A percentile compares a stretch with the other conserved stretches of the same genome.
phyloP scores from a whole-genome alignment of 2,888 invertebrate genomes.

The Cartodere bifasciata region DNA sequence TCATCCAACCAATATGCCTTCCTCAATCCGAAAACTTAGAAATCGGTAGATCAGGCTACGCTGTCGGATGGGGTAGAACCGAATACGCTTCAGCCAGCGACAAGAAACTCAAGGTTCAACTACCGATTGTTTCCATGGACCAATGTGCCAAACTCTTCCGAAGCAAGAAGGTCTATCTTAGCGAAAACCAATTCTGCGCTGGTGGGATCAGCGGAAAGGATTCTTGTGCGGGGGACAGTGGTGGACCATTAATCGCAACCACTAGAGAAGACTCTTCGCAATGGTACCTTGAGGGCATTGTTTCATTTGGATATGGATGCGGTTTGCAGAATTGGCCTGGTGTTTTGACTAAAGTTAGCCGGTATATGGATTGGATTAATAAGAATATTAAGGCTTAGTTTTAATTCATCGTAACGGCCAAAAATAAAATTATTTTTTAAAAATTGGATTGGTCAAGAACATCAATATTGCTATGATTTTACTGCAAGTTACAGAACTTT shows the following conservation, averaged over 20 bases:
- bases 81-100: conserved; percentile 37
- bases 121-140: conserved; percentile 33
- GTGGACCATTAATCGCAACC: conserved; percentile 59
- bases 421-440: too few species aligned
- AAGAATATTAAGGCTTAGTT: conserved; percentile 25
- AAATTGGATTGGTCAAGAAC: too few species aligned
- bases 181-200: conserved; percentile 26
- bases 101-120: conserved; percentile 38
- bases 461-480: too few species aligned
- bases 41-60: conserved; percentile 36
- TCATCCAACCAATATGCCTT: conserved; percentile 47
- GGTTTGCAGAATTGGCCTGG: conserved; percentile 28
- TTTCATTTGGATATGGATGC: conserved; percentile 45
- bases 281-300: conserved; percentile 52
- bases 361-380: conserved; percentile 48
- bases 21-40: conserved; percentile 34
- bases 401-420: too few species aligned
- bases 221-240: conserved; percentile 64
- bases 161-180: conserved; percentile 18
- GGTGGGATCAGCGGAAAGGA: conserved; percentile 42
- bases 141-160: conserved; percentile 18
- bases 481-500: too few species aligned
- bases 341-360: conserved; percentile 25
- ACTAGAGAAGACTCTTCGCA: conserved; percentile 32
- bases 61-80: conserved; percentile 56